A percentile compares a stretch with the other conserved stretches of the same genome.
phyloP scores from a whole-genome alignment of 2,888 invertebrate genomes.

The Euzophera pinguis region DNA sequence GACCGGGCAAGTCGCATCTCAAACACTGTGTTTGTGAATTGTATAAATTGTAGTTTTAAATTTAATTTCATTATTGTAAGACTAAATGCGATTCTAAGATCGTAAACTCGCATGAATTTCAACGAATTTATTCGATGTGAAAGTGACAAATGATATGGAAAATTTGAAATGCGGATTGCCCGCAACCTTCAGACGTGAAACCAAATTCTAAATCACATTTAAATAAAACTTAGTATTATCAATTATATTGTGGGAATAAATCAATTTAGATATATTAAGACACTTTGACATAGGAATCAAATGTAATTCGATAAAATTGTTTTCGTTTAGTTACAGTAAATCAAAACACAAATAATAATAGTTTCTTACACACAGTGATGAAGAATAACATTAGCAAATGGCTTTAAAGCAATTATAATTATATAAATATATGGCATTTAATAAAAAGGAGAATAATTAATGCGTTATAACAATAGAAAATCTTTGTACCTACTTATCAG shows the following conservation, averaged over 20 bases:
- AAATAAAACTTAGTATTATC: constrained; percentile 54
- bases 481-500: not conserved
- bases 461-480: not conserved
- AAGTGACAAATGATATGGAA: constrained; percentile 5
- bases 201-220: constrained; percentile 77
- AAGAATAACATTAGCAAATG: not conserved
- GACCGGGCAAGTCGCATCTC: constrained; percentile 38
- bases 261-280: constrained; percentile 46
- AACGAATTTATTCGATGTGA: constrained; percentile 14
- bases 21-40: not conserved
- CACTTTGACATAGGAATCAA: constrained; percentile 45
- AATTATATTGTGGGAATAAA: constrained; percentile 50
- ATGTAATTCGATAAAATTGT: constrained; percentile 29
- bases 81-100: not conserved
- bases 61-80: not conserved
- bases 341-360: not conserved
- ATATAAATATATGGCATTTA: not conserved
- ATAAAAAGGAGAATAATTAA: not conserved
- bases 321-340: not conserved
- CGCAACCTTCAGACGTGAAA: constrained; percentile 53
- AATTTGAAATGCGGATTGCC: constrained; percentile 33
- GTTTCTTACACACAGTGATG: constrained; percentile 10
- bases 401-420: not conserved
- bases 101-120: not conserved
- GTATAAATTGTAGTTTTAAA: not conserved